Evolutionary conservation across 2,113 vertebrate species (phyloP), one percentile per base, ranked within the genome.

Genomic region (Heptranchias perlo): DNA sequence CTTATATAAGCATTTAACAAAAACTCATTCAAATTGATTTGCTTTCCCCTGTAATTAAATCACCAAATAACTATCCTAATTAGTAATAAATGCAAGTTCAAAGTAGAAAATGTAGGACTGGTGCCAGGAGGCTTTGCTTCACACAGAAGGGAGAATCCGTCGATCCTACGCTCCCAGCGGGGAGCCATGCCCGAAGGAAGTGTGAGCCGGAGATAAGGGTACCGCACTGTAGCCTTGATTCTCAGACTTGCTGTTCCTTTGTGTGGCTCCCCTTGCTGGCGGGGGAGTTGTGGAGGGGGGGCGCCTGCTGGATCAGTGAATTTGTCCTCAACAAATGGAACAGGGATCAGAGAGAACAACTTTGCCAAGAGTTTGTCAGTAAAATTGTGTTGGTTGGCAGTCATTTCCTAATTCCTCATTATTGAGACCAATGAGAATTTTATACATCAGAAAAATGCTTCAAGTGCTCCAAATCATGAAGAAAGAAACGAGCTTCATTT

Each of bases 41-140:
- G 89, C 18, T 93, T 93, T 39, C 21, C 89, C 7, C 35, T 93
- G 58, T 93, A 39, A 62, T 93, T 93, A 93, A 91, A 58, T 91
- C 89, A 62, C n/a, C 54, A 62, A 92, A 61, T 62, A 62, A n/a
- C 89, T 39, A 62, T 39, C 89, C 89, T 39, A 64, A 93, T 93
- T 93, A 93, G 35, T 23, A 93, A 93, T 62, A 93, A 93, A n/a
- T 93, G 18, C 35, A 93, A 62, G 35, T 92, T 62, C 89, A 92
- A 92, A 39, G 89, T 21, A 35, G 86, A 89, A 35, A 89, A 54
- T 35, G 3, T 8, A 89, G 58, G 16, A 39, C 13, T 39, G 89
- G n/a, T 92, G 58, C 39, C 16, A 39, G 54, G 14, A 62, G 39
- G 44, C 18, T 62, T 39, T 62, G 54, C 14, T 93, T 93, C 21